Evolutionary conservation across 30 jellyfish, hydroid and myxozoan genomes (phyloP).

Genomic region (Hydractinia symbiolongicarpus): DNA sequence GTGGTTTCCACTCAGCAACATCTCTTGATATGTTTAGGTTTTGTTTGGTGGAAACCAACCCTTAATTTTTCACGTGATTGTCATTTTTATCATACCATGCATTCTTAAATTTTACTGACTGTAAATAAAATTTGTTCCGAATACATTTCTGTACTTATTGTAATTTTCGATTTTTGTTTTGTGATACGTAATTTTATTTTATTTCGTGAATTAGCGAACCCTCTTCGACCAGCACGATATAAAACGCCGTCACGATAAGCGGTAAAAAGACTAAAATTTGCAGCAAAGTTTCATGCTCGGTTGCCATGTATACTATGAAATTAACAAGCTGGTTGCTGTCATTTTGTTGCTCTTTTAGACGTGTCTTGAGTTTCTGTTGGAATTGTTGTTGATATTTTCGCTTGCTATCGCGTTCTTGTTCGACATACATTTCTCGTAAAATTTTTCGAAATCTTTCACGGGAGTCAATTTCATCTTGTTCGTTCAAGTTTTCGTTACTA

Average conservation of each 20-base stretch:
- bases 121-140: too few species aligned
- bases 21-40: too few species aligned
- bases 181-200: too few species aligned
- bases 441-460: slow-evolving; percentile 27
- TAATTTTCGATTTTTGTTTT: too few species aligned
- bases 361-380: slow-evolving; percentile 5
- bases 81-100: too few species aligned
- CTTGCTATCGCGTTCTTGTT: slow-evolving; percentile 24
- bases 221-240: slow-evolving; percentile 16
- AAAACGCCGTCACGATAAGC: slow-evolving; percentile 21
- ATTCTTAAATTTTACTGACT: too few species aligned
- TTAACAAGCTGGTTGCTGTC: not conserved
- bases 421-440: slow-evolving; percentile 31
- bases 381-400: not conserved
- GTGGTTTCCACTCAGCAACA: too few species aligned
- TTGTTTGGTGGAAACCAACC: too few species aligned
- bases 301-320: slow-evolving; percentile 19
- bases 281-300: slow-evolving; percentile 24
- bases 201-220: not conserved
- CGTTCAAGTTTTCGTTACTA: slow-evolving; percentile 11
- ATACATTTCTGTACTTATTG: too few species aligned
- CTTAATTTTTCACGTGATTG: too few species aligned
- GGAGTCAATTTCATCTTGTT: slow-evolving; percentile 8
- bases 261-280: slow-evolving; percentile 20
- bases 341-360: slow-evolving; percentile 1